Evolutionary conservation across 2,888 invertebrate genomes (phyloP).

Genomic region (Caenorhabditis sulstoni): DNA sequence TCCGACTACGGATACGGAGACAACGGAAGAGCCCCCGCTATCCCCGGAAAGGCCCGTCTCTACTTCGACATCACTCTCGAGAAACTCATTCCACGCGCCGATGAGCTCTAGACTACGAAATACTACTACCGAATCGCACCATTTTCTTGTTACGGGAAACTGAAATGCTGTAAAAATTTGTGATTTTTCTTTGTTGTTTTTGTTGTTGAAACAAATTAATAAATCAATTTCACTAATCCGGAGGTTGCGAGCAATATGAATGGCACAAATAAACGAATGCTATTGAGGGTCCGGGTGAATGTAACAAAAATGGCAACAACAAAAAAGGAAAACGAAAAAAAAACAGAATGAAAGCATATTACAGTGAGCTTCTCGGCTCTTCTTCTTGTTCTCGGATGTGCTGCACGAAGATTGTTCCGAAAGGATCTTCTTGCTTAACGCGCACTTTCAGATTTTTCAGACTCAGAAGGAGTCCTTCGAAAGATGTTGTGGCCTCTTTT

Average conservation of each 20-base stretch:
- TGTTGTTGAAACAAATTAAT: slow-evolving; percentile 44
- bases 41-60: slow-evolving; percentile 79
- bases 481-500: slow-evolving; percentile 34
- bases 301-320: slow-evolving; percentile 1
- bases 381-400: not conserved
- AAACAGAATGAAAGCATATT: not conserved
- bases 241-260: slow-evolving; percentile 3
- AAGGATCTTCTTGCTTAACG: slow-evolving; percentile 23
- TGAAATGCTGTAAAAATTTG: slow-evolving; percentile 10
- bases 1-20: slow-evolving; percentile 77
- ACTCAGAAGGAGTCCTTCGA: slow-evolving; percentile 24
- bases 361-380: not conserved
- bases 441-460: slow-evolving; percentile 23
- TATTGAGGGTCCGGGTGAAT: not conserved
- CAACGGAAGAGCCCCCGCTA: slow-evolving; percentile 77
- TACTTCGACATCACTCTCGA: slow-evolving; percentile 80
- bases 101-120: slow-evolving; percentile 71
- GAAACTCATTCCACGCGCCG: slow-evolving; percentile 78
- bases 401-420: slow-evolving; percentile 6
- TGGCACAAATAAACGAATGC: not conserved
- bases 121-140: not conserved
- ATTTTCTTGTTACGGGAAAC: slow-evolving; percentile 39
- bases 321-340: not conserved
- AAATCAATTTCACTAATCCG: slow-evolving; percentile 38
- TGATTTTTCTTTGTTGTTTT: slow-evolving; percentile 46